Evolutionary conservation across 2,888 invertebrate species (phyloP), one percentile per base, ranked within the genome.

Genomic region (Dioctria linearis): DNA sequence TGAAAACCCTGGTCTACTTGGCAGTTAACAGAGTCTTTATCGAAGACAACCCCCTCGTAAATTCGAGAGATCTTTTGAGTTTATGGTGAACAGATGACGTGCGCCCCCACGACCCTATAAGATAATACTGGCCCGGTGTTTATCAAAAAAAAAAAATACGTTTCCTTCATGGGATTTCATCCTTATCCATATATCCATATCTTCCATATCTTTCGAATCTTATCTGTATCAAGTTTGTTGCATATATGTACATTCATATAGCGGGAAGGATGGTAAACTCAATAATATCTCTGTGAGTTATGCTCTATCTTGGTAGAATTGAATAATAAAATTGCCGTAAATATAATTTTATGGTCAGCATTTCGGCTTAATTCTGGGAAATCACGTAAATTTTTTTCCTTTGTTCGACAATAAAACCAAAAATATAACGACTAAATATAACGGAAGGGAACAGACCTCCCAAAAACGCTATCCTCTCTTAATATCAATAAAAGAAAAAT

Each of bases 21-120:
- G 73, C 73, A 57, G 54, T 75, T 75, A 75, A 75, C 73, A 39
- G 57, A 42, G 59, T 59, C 57, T 75, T 75, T 75, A 75, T 75
- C 73, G 73, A 75, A 75, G 73, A 43, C 57, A 75, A 25, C 73
- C 57, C 42, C 40, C 73, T 57, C 73, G 59, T 75, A 75, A 75
- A 75, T 59, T 59, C 43, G 66, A 43, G 69, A 69, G 42, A 37
- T 75, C 49, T 75, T 75, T 75, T 43, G 13, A 75, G 73, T 75
- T 75, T 75, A 75, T 75, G 73, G 57, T 59, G 57, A 75, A 75
- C 73, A 75, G 73, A 75, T 75, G 73, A 59, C 73, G 37, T 42
- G 13, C 6, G 69, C 25, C 25, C 25, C 8, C 8, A 37, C 42
- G 42, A 54, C 2, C 37, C 73, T 43, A 13, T 25, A n/a, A 42